Conservation (phyloP, 2,113 vertebrate species). For the Osmerus mordax region DNA sequence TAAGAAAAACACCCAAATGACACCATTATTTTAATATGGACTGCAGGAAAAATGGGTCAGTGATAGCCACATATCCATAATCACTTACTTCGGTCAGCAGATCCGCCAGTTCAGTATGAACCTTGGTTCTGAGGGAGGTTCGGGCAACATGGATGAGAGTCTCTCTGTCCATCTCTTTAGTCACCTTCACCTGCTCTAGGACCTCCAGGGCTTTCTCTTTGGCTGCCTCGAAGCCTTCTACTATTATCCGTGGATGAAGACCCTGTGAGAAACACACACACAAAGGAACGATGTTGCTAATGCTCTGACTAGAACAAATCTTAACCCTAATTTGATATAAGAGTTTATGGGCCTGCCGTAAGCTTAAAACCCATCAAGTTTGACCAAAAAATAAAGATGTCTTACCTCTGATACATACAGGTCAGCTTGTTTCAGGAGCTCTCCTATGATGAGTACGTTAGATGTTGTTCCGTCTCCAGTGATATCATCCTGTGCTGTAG, state of each 20-base stretch:
- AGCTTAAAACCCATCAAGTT: too few species aligned
- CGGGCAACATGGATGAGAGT: conserved; percentile 88
- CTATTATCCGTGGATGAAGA: conserved; percentile 92
- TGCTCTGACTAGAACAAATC: too few species aligned
- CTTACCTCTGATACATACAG: conserved; percentile 92
- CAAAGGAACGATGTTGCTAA: background rate
- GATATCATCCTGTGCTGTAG: conserved; percentile 97
- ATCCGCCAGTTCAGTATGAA: conserved; percentile 88
- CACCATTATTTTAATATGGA: too few species aligned
- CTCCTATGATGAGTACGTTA: conserved; percentile 95
- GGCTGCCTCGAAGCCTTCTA: conserved; percentile 93
- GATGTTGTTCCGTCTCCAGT: conserved; percentile 98
- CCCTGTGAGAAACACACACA: conserved; percentile 69
- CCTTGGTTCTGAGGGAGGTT: conserved; percentile 95
- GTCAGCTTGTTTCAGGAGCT: conserved; percentile 94
- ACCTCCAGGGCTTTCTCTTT: conserved; percentile 89
- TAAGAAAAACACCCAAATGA: too few species aligned
- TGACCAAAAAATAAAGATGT: background rate
- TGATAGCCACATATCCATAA: too few species aligned
- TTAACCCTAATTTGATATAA: too few species aligned
- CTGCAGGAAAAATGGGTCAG: too few species aligned
- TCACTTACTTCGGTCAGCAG: conserved; percentile 86
- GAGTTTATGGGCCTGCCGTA: too few species aligned
- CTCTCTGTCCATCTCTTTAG: conserved; percentile 90
- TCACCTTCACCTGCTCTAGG: conserved; percentile 88